These are phyloP conservation scores for Hypothenemus hampei DNA, from an alignment of 1,140 invertebrate genomes.

Conservation along the genomic window DNA sequence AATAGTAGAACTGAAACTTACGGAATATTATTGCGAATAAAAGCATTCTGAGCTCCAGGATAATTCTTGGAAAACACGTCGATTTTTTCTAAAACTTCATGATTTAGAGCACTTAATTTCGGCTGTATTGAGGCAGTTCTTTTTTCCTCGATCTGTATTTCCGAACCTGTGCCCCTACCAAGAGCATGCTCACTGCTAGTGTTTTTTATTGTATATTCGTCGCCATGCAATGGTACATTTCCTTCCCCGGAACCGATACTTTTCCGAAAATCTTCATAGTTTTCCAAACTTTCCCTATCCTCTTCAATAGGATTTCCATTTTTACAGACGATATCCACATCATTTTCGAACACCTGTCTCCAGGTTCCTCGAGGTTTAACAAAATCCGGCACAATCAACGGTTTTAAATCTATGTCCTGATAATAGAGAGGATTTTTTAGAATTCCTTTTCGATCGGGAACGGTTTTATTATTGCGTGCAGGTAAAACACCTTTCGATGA, in stretches of 20 bases:
- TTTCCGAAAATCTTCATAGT: slow-evolving; percentile 13
- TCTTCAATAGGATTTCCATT: neutral
- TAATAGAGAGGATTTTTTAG: slow-evolving; percentile 11
- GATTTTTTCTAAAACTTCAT: slow-evolving; percentile 5
- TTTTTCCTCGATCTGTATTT: too few relatives aligned
- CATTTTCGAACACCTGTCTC: slow-evolving; percentile 13
- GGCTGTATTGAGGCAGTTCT: too few relatives aligned
- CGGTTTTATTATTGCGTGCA: slow-evolving; percentile 54
- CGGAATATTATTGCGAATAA: slow-evolving; percentile 21
- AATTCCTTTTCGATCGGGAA: slow-evolving; percentile 3
- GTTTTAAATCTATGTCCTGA: slow-evolving; percentile 18
- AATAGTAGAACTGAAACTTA: too few relatives aligned
- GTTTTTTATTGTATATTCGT: too few relatives aligned
- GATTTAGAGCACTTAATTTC: neutral
- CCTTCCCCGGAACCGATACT: neutral
- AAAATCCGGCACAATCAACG: slow-evolving; percentile 17
- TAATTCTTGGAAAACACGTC: slow-evolving; percentile 5
- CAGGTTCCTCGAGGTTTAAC: slow-evolving; percentile 14
- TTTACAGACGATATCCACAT: neutral
- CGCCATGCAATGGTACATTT: too few relatives aligned
- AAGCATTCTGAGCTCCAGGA: neutral
- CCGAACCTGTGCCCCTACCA: too few relatives aligned
- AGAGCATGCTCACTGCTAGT: too few relatives aligned
- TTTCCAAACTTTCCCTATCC: neutral
- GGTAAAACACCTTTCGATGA: slow-evolving; percentile 98